Evolutionary conservation across 2,888 invertebrate species (phyloP).

Genomic region (Drosophila cognata): DNA sequence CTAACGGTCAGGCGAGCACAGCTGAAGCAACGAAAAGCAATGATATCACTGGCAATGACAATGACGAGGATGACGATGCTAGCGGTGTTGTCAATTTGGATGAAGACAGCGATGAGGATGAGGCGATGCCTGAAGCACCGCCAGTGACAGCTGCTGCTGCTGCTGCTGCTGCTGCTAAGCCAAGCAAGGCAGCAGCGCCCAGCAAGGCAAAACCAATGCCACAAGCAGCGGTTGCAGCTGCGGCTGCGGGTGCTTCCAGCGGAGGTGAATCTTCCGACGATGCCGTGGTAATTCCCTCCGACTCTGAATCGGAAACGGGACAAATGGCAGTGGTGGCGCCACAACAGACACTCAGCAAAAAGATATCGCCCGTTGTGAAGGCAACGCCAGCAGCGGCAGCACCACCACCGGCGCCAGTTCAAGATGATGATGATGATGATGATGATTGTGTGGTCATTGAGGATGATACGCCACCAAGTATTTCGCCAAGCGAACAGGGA

Average conservation of each 20-base stretch:
- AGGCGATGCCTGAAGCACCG: slow-evolving; percentile 62
- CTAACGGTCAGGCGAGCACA: slow-evolving; percentile 67
- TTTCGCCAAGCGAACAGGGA: slow-evolving; percentile 63
- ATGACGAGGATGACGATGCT: slow-evolving; percentile 12
- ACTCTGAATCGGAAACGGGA: slow-evolving; percentile 76
- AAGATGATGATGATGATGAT: slow-evolving; percentile 83
- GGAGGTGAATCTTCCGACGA: slow-evolving; percentile 80
- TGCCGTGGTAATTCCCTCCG: slow-evolving; percentile 83
- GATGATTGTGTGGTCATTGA: slow-evolving; percentile 87
- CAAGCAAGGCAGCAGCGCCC: slow-evolving; percentile 8
- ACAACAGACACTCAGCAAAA: slow-evolving; percentile 36
- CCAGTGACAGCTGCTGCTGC: neutral
- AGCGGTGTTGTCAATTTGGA: slow-evolving; percentile 74
- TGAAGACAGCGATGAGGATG: slow-evolving; percentile 74
- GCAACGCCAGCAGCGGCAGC: slow-evolving; percentile 25
- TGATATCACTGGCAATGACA: slow-evolving; percentile 16
- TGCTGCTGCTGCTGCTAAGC: slow-evolving; percentile 13
- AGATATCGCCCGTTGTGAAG: slow-evolving; percentile 22
- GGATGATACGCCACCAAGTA: slow-evolving; percentile 85
- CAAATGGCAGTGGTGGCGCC: slow-evolving; percentile 23
- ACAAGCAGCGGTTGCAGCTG: neutral
- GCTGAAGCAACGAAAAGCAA: slow-evolving; percentile 39
- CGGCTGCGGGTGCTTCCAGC: slow-evolving; percentile 34
- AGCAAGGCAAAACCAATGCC: slow-evolving; percentile 33
- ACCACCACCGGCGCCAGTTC: slow-evolving; percentile 21